Evolutionary conservation across 2,797 vertebrate genomes (phyloP).

Genomic region (Galaxias olidus): DNA sequence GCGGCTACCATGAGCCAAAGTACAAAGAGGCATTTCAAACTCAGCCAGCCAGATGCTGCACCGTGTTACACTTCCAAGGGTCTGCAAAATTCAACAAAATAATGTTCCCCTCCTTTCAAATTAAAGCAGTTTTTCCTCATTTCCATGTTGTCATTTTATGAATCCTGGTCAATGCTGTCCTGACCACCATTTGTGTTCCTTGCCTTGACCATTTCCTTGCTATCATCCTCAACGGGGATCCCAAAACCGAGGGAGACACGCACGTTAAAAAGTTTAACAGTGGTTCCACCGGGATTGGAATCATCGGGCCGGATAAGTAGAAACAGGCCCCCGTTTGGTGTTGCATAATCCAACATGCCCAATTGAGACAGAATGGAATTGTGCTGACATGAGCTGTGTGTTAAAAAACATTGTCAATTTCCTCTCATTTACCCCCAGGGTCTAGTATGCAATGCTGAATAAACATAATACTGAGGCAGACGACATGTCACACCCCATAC

Average conservation of each 20-base stretch:
- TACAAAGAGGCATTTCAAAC: slow-evolving; percentile 36
- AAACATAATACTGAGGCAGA: slow-evolving; percentile 8
- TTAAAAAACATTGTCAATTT: slow-evolving; percentile 35
- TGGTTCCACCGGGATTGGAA: slow-evolving; percentile 14
- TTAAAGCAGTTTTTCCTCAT: slow-evolving; percentile 29
- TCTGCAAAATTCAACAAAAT: slow-evolving; percentile 15
- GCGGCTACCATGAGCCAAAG: slow-evolving; percentile 41
- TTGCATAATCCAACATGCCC: slow-evolving; percentile 35
- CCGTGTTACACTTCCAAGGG: slow-evolving; percentile 4
- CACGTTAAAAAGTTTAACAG: slow-evolving; percentile 4
- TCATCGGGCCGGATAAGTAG: slow-evolving; percentile 37
- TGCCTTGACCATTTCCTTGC: slow-evolving; percentile 24
- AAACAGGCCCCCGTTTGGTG: slow-evolving; percentile 32
- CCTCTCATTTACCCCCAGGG: neutral
- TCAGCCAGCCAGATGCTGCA: slow-evolving; percentile 23
- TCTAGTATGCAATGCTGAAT: neutral
- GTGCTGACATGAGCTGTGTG: slow-evolving; percentile 38
- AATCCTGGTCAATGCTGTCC: no score
- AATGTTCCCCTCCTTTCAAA: slow-evolving; percentile 3
- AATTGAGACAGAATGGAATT: slow-evolving; percentile 25
- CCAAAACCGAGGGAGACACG: neutral
- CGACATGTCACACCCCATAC: neutral
- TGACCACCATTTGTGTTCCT: no score
- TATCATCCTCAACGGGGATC: neutral
- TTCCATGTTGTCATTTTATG: slow-evolving; percentile 36